These are phyloP conservation scores for Phymanthus crucifer DNA, from an alignment of 92 coral and sea anemone genomes.

Conservation along the genomic window DNA sequence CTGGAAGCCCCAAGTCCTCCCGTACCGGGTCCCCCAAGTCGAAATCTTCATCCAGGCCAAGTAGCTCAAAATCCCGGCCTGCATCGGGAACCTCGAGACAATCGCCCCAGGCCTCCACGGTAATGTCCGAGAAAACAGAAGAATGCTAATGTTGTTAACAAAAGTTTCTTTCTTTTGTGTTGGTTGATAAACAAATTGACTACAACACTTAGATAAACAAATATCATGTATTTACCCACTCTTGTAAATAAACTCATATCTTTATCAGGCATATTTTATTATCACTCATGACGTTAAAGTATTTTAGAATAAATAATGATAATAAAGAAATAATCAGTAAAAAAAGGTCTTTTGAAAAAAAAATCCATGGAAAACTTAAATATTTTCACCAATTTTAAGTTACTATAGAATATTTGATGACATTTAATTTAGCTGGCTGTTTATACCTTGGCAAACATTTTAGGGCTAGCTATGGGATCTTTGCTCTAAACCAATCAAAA, in stretches of 20 bases:
- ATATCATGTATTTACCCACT: not conserved
- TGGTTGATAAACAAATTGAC: not conserved
- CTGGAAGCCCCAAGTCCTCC: slow-evolving; percentile 61
- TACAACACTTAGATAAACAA: not conserved
- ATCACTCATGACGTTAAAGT: not conserved
- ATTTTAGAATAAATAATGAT: not conserved
- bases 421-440: too few relatives aligned
- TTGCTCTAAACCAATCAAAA: not conserved
- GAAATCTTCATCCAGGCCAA: slow-evolving; percentile 50
- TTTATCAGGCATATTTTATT: not conserved
- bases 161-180: not conserved
- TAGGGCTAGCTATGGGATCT: not conserved
- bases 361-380: too few relatives aligned
- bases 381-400: too few relatives aligned
- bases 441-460: too few relatives aligned
- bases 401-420: too few relatives aligned
- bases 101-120: slow-evolving; percentile 69
- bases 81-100: slow-evolving; percentile 69
- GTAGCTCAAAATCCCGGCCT: slow-evolving; percentile 76
- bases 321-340: not conserved
- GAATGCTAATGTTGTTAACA: not conserved
- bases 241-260: not conserved
- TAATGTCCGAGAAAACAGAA: slow-evolving; percentile 42
- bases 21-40: slow-evolving; percentile 59
- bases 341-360: too few relatives aligned